Evolutionary conservation across 2,113 vertebrate genomes (phyloP).

Genomic region (Toxostoma redivivum): DNA sequence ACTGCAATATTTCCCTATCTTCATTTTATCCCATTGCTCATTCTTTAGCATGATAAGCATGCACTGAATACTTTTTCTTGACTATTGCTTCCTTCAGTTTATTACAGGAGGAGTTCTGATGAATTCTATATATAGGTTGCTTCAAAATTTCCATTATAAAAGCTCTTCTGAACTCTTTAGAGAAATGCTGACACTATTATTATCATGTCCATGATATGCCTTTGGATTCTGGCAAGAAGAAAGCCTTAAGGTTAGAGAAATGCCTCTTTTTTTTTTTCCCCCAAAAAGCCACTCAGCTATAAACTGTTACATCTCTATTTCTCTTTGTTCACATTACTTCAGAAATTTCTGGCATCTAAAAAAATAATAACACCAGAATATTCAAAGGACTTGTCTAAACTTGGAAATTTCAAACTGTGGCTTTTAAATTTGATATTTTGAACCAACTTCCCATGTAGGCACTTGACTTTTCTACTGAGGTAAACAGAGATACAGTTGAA

Average conservation of each 20-base stretch:
- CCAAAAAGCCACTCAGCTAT: background rate
- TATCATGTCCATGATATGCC: background rate
- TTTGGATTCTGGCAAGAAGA: background rate
- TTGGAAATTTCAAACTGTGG: background rate
- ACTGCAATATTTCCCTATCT: background rate
- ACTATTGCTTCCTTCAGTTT: background rate
- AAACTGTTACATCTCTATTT: background rate
- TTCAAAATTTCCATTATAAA: conserved; percentile 44
- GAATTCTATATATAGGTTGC: background rate
- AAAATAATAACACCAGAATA: background rate
- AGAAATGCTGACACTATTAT: conserved; percentile 6
- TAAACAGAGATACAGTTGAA: background rate
- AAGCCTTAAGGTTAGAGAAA: conserved; percentile 18
- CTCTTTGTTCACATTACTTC: background rate
- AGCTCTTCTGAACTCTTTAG: background rate
- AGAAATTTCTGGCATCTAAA: background rate
- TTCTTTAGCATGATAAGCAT: background rate
- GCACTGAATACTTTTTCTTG: background rate
- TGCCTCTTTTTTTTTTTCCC: background rate
- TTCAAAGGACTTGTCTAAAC: background rate
- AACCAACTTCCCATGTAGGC: background rate
- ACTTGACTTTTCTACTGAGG: background rate
- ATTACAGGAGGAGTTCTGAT: background rate
- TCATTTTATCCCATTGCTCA: background rate
- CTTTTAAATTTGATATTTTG: background rate